Conservation (phyloP, 2,113 vertebrate species). For the Vulpes lagopus region DNA sequence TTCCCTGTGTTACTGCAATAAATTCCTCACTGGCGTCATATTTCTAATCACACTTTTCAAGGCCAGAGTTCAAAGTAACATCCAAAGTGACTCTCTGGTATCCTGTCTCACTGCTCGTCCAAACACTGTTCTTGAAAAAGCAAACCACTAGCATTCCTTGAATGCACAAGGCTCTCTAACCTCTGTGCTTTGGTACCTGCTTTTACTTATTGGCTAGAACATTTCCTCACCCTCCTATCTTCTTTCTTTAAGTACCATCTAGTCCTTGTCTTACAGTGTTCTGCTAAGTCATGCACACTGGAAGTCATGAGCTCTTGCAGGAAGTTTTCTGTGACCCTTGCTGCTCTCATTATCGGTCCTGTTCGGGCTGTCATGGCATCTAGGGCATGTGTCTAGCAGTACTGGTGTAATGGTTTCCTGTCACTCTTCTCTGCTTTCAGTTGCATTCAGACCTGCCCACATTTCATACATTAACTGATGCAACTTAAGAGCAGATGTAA, state of each 20-base stretch:
- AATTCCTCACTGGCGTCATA: neutral
- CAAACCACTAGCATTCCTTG: neutral
- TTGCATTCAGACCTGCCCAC: constrained; percentile 19
- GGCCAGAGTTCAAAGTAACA: neutral
- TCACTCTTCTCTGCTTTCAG: constrained; percentile 13
- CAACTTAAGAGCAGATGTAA: neutral
- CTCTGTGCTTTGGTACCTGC: neutral
- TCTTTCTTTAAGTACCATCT: constrained; percentile 15
- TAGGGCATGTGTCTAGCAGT: neutral
- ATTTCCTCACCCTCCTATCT: neutral
- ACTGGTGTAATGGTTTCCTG: neutral
- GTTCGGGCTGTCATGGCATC: neutral
- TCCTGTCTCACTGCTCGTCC: neutral
- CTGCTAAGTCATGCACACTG: neutral
- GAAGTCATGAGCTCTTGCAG: neutral
- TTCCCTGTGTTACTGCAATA: neutral
- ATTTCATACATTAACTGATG: constrained; percentile 21
- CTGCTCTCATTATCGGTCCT: neutral
- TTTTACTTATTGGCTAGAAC: constrained; percentile 11
- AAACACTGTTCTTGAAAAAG: neutral
- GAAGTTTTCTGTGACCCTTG: neutral
- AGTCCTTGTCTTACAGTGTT: neutral
- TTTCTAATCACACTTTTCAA: constrained; percentile 11
- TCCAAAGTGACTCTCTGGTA: neutral
- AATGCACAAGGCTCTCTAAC: neutral